Conservation (phyloP, 2,888 invertebrate species). For the Elgonia sp. region DNA sequence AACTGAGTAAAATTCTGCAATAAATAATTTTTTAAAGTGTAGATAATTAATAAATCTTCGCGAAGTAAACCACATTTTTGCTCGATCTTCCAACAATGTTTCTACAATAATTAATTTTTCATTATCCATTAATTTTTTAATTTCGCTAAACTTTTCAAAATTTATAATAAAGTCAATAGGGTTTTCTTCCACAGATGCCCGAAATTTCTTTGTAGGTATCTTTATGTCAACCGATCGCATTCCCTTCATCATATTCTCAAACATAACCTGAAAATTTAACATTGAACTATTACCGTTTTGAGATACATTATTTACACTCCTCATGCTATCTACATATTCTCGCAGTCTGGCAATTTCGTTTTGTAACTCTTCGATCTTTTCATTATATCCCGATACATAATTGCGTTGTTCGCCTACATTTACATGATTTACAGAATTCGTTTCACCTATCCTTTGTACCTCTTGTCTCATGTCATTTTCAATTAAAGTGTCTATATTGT, state of each 20-base stretch:
- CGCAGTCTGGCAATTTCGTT: slow-evolving; percentile 18
- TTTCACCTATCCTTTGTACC: background rate
- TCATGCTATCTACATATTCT: slow-evolving; percentile 8
- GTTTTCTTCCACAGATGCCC: slow-evolving; percentile 17
- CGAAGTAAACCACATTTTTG: slow-evolving; percentile 23
- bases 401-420: background rate
- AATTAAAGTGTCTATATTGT: background rate
- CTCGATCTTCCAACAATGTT: slow-evolving; percentile 45
- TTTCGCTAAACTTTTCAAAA: slow-evolving; percentile 52
- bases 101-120: slow-evolving; percentile 31
- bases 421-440: background rate
- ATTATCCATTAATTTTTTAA: no score
- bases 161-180: slow-evolving; percentile 51
- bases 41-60: slow-evolving; percentile 3
- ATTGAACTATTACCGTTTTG: background rate
- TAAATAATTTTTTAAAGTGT: slow-evolving; percentile 21
- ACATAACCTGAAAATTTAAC: background rate
- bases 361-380: background rate
- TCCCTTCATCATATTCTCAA: slow-evolving; percentile 19
- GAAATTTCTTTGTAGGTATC: slow-evolving; percentile 45
- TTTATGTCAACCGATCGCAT: slow-evolving; percentile 42
- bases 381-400: background rate
- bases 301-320: background rate
- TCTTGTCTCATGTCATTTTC: slow-evolving; percentile 10
- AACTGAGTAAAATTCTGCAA: slow-evolving; percentile 42